Evolutionary conservation across 2,888 invertebrate species (phyloP).

Genomic region (Callinectes sapidus): DNA sequence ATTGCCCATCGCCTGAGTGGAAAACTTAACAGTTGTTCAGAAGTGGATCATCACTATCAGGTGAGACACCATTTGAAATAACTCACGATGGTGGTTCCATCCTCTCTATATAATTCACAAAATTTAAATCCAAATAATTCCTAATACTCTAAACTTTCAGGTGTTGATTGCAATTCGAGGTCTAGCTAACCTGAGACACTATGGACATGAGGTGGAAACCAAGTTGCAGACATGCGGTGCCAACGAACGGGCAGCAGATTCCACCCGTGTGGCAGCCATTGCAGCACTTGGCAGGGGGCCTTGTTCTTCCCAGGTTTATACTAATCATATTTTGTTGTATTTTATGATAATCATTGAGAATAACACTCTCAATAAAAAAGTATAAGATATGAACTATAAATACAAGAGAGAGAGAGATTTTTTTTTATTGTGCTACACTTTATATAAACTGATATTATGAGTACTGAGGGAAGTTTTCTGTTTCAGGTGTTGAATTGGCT

Average conservation of each 20-base stretch:
- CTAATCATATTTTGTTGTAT: neutral
- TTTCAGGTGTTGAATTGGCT: conserved; percentile 60
- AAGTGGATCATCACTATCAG: conserved; percentile 6
- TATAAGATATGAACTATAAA: neutral
- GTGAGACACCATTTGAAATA: conserved; percentile 28
- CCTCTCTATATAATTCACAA: neutral
- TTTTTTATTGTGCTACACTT: neutral
- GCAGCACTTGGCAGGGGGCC: conserved; percentile 46
- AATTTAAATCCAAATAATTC: neutral
- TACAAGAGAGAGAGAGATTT: neutral
- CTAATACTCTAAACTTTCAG: conserved; percentile 34
- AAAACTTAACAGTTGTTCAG: neutral
- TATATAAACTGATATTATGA: neutral
- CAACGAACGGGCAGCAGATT: neutral
- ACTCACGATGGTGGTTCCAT: neutral
- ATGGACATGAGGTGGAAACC: conserved; percentile 36
- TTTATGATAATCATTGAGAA: neutral
- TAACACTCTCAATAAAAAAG: neutral
- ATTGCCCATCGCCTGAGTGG: conserved; percentile 30
- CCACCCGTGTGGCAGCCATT: conserved; percentile 51
- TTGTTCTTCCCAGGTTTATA: conserved; percentile 48
- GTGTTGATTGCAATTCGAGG: conserved; percentile 55
- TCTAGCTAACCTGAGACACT: conserved; percentile 47
- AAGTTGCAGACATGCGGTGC: conserved; percentile 29
- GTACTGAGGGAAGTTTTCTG: neutral